Evolutionary conservation across 2,888 invertebrate genomes (phyloP), one percentile per base, ranked within the genome.

Genomic region (Ophion obscuratus): DNA sequence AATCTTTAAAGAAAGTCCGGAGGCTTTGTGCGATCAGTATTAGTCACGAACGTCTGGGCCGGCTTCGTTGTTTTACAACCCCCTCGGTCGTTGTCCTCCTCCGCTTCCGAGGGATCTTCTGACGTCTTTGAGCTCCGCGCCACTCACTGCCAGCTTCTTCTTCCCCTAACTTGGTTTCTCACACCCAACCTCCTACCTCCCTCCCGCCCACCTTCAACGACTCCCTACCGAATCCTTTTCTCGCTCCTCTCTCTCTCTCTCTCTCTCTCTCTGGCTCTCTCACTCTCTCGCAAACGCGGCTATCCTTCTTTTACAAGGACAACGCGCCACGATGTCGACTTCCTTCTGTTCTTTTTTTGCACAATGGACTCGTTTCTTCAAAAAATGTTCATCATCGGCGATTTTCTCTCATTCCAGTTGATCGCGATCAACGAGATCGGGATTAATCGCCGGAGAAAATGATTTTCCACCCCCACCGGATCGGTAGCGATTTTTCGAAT

Each of bases 1-100:
- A 66, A 62, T 77, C 68, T 40, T 73, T 62, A n/a, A 71, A 79
- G 62, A 67, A 84, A 75, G 70, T 78, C 67, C 73, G 61, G 67
- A 71, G 73, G 61, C 74, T 83, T 68, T 62, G 64, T 81, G 66
- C 64, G 76, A 57, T 83, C 66, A 71, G 71, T 17, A 70, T 67
- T 68, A 71, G 44, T 84, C 67, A 74, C 61, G 74, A 78, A 73
- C 75, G 74, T 85, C 85, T 85, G 62, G 47, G 81, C 74, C 68
- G 81, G 79, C 77, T 74, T 80, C 67, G 62, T 57, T 44, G 73
- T 81, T 77, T 76, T 67, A 71, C 77, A 68, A 84, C 81, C 83
- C 85, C 81, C 80, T 75, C 85, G 85, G 87, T 87, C 85, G 83
- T 87, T 85, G 85, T 87, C 87, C 87, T 85, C 85, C 84, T 85